A percentile compares a stretch with the other conserved stretches of the same genome.
Evolutionary conservation across 2,888 invertebrate species (phyloP).

Genomic region (Sphinx pinastri): DNA sequence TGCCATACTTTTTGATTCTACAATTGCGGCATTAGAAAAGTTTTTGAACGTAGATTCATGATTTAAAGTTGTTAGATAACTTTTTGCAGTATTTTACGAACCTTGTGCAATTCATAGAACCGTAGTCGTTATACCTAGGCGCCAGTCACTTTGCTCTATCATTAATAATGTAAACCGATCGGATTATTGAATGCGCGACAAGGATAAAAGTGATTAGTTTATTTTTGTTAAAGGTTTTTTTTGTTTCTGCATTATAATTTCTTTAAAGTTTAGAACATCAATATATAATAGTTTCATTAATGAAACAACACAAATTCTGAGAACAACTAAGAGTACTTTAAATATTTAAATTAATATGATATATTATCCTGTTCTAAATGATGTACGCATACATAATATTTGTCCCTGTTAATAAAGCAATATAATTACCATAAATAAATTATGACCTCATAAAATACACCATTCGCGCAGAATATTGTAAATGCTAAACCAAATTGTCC

Average conservation of each 20-base stretch:
- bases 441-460: constrained; percentile 36
- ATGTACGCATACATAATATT: constrained; percentile 35
- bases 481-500: constrained; percentile 8
- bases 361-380: constrained; percentile 24
- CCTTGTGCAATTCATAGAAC: background rate
- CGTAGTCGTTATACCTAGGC: background rate
- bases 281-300: background rate
- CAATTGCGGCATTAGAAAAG: background rate
- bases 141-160: constrained; percentile 37
- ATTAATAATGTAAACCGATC: constrained; percentile 34
- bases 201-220: constrained; percentile 33
- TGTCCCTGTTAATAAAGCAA: constrained; percentile 32
- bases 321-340: background rate
- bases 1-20: constrained; percentile 9
- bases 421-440: constrained; percentile 34
- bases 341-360: background rate
- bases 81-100: background rate
- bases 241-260: background rate
- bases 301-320: background rate
- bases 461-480: constrained; percentile 20
- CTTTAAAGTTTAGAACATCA: background rate
- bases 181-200: constrained; percentile 39
- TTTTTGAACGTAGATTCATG: background rate
- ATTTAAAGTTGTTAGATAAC: background rate
- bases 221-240: background rate